Evolutionary conservation across 2,888 invertebrate genomes (phyloP), one percentile per base, ranked within the genome.

Genomic region (Conchocele bisecta): DNA sequence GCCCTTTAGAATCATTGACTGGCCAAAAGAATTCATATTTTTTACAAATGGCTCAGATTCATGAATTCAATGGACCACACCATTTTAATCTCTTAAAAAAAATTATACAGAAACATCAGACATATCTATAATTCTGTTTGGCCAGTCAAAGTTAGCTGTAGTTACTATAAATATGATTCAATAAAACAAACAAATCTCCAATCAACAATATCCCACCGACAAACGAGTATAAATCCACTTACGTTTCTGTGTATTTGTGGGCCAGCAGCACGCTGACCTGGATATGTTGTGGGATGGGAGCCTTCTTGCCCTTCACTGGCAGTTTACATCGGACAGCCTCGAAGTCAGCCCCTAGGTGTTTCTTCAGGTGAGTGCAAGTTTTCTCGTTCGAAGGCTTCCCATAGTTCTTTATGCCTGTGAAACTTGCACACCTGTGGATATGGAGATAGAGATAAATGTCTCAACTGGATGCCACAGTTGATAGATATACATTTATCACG

Each of bases 161-260:
- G n/a, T n/a, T n/a, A n/a, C n/a, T n/a, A n/a, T n/a, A n/a, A n/a
- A n/a, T n/a, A n/a, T n/a, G n/a, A n/a, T n/a, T n/a, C n/a, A n/a
- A 57, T 31, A 6, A 4, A 54, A 39, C 5, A 39, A 24, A 17
- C 15, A 28, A 13, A 20, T 4, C 31, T n/a, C 2, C 35, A n/a
- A n/a, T n/a, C 31, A 6, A 51, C 20, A 15, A 6, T 15, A 26
- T 4, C 15, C 22, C 26, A 3, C 15, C 46, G 2, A 4, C 26
- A 13, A 22, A n/a, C 2, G n/a, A n/a, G n/a, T n/a, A n/a, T n/a
- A n/a, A n/a, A n/a, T n/a, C n/a, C n/a, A 31, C 84, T 59, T 75
- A 86, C 85, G 75, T 81, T 61, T 87, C 88, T 51, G 85, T 83
- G 67, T 83, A 89, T 75, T 88, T 89, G 67, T 89, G 86, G 22